phyloP scores from a whole-genome alignment of 2,888 invertebrate species.

The Eurytoma adleriae region DNA sequence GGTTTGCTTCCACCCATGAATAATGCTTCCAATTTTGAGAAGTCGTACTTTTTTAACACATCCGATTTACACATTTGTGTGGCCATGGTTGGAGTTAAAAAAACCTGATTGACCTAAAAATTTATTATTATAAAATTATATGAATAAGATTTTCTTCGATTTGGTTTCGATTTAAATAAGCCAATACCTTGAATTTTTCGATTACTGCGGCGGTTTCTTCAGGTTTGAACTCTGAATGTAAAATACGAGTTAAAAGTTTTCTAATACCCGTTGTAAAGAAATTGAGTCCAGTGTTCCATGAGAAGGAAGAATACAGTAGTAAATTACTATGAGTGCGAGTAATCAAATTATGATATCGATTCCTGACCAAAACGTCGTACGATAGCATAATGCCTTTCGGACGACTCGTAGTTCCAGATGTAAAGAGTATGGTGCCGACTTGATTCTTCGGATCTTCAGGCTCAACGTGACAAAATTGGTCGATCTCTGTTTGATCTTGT shows the following conservation, averaged over 20 bases:
- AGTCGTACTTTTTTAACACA: neutral
- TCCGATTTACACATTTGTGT: neutral
- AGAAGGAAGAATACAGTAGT: constrained; percentile 1
- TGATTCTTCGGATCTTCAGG: constrained; percentile 56
- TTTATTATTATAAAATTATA: too few species aligned
- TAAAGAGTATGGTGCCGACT: constrained; percentile 63
- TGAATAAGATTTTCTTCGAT: too few species aligned
- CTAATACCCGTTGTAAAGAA: neutral
- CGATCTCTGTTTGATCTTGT: constrained; percentile 57
- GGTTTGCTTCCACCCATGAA: neutral
- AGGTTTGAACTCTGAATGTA: neutral
- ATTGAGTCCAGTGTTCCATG: constrained; percentile 11
- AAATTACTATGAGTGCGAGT: too few species aligned
- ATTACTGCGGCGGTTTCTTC: neutral
- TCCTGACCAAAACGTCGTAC: neutral
- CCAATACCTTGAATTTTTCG: constrained; percentile 6
- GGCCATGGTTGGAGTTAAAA: neutral
- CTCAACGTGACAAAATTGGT: constrained; percentile 61
- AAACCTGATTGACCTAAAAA: neutral
- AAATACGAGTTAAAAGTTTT: neutral
- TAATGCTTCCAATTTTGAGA: neutral
- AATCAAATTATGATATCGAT: too few species aligned
- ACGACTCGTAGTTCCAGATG: constrained; percentile 69
- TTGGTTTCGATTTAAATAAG: neutral
- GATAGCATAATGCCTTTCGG: constrained; percentile 65